Evolutionary conservation across 2,113 vertebrate species (phyloP), one percentile per base, ranked within the genome.

Genomic region (Cyanocitta stelleri): DNA sequence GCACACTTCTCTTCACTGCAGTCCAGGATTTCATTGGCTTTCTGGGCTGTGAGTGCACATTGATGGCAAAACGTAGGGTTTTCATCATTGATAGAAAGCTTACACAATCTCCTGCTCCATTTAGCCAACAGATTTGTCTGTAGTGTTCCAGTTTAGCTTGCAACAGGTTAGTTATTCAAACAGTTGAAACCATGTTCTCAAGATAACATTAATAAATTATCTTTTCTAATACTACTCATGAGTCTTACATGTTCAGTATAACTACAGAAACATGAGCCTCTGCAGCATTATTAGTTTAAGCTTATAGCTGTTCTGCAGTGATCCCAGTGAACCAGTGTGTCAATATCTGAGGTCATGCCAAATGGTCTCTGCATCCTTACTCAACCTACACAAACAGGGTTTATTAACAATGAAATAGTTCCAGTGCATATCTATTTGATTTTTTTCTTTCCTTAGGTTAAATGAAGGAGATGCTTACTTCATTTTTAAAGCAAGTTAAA

Each of bases 401-500:
- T 73, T 76, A 66, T 43, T 73, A 52, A 72, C 49, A 16, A 19
- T 9, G 4, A 76, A 85, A 44, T 16, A 10, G 3, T 48, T 61
- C n/a, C 2, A 78, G 8, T 6, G 11, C 0, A 2, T 16, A 46
- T 13, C 11, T 13, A 54, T 20, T 33, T 37, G 6, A 32, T 35
- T 76, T 39, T 61, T 71, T 71, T 10, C 22, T 67, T 82, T 66
- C 56, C 55, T 92, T 43, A 96, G 87, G 63, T 68, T 97, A 83
- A 90, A 88, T 44, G 83, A 88, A 88, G 93, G 95, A 75, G 94
- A 96, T 6, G 85, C 90, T 44, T 97, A 95, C 23, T 78, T 82
- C 1, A 32, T 51, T 39, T 89, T 62, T 12, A 89, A 82, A 92
- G 11, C 39, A 77, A 79, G 26, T 63, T 83, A 37, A 79, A 91